Evolutionary conservation across 2,797 vertebrate genomes (phyloP), one percentile per base, ranked within the genome.

Genomic region (Nothura maculosa): DNA sequence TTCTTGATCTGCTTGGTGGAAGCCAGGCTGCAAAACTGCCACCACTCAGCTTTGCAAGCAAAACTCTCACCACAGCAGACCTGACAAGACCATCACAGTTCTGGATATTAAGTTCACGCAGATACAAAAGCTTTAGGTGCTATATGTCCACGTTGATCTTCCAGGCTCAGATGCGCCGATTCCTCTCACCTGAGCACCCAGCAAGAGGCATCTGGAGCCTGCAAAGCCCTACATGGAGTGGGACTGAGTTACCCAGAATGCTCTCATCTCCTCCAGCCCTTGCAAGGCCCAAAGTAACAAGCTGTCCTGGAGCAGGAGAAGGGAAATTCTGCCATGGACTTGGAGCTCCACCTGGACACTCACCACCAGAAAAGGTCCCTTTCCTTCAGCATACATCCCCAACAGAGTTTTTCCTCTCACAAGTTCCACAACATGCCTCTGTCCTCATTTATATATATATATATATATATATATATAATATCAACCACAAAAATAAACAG

Each of bases 211-310:
- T 0, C 4, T 4, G 4, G 30, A 45, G 17, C 19, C 9, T 48
- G 27, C 64, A 1, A 0, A 0, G 0, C 22, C 3, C 24, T 12
- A 9, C 0, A 1, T 15, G 69, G 40, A 55, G 4, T 16, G n/a
- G 19, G 7, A 10, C 34, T 8, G 8, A 17, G 3, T 20, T 68
- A 40, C 38, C 30, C 24, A 6, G 58, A 8, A 8, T 19, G 19
- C 12, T 40, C 42, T 21, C 10, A 50, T 19, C 34, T 80, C 22
- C 55, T 63, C 32, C 57, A 48, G 42, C 6, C 32, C 52, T 32
- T 24, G 22, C 34, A 45, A 40, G 88, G 6, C 9, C 24, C 24
- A 21, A 73, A 27, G 48, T 2, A 5, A 14, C 58, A 67, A 73
- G 40, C n/a, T 58, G 12, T 30, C n/a, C 22, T 9, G 50, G 15